These are phyloP conservation scores for Acleris literana DNA, from an alignment of 2,888 invertebrate genomes.

Conservation along the genomic window DNA sequence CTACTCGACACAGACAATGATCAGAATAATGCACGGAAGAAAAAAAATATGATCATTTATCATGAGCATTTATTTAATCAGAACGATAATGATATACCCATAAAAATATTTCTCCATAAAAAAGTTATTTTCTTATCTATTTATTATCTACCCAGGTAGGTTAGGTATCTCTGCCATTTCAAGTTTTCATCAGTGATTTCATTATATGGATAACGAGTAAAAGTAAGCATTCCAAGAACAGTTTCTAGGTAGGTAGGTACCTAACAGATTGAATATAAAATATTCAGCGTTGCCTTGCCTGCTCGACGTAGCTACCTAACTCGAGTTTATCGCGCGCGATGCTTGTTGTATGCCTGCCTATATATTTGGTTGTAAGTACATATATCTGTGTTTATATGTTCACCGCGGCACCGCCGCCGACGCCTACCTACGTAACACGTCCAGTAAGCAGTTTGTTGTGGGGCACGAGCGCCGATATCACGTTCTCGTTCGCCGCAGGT, in stretches of 20 bases:
- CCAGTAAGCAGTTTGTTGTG: constrained; percentile 83
- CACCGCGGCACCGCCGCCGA: constrained; percentile 71
- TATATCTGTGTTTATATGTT: constrained; percentile 67
- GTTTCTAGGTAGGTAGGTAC: constrained; percentile 18
- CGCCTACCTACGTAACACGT: constrained; percentile 74
- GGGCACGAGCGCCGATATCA: constrained; percentile 81
- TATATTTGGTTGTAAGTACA: constrained; percentile 48
- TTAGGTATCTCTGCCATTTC: background rate
- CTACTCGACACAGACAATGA: background rate
- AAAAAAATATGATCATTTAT: background rate
- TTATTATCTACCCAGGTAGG: background rate
- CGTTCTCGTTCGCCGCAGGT: constrained; percentile 75
- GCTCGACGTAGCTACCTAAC: constrained; percentile 38
- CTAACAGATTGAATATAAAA: constrained; percentile 42
- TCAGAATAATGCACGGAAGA: background rate
- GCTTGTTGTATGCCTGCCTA: constrained; percentile 46
- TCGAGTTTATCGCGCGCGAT: constrained; percentile 56
- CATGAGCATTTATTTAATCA: too few species aligned
- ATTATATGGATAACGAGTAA: background rate
- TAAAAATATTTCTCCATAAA: too few species aligned
- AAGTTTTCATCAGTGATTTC: background rate
- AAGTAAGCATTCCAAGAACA: constrained; percentile 13
- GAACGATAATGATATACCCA: background rate
- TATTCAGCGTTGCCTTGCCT: constrained; percentile 43
- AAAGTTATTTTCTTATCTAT: too few species aligned